Conservation (phyloP, 2,888 invertebrate genomes). For the Phytoseiulus persimilis region DNA sequence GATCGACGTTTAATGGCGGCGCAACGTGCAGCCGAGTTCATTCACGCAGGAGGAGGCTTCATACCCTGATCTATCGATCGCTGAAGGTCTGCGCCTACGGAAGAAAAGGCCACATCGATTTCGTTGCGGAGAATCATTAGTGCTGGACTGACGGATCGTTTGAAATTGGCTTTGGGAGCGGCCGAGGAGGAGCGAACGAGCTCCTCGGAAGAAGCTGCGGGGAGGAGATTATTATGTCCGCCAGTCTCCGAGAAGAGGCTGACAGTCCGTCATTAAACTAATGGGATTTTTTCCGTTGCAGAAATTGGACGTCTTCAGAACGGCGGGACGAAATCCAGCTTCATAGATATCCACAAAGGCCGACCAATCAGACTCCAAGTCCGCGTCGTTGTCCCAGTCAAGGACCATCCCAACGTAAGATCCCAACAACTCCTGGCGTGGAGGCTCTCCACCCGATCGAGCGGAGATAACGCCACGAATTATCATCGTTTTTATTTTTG, state of each 20-base stretch:
- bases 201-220: too few species aligned
- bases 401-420: constrained; percentile 65
- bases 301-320: constrained; percentile 35
- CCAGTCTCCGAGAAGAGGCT: not conserved
- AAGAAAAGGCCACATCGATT: not conserved
- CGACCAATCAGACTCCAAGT: constrained; percentile 79
- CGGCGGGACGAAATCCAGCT: constrained; percentile 36
- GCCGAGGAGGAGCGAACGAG: too few species aligned
- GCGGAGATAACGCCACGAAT: not conserved
- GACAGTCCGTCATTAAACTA: not conserved
- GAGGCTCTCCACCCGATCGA: not conserved
- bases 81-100: not conserved
- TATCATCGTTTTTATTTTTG: not conserved
- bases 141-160: too few species aligned
- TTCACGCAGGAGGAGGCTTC: not conserved
- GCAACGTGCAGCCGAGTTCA: not conserved
- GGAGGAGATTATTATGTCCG: not conserved
- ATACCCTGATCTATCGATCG: not conserved
- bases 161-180: too few species aligned
- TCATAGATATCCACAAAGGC: constrained; percentile 67
- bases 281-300: not conserved
- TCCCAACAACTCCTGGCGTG: not conserved
- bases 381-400: constrained; percentile 72
- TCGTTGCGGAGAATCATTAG: not conserved
- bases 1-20: not conserved